A percentile compares a stretch with the other conserved stretches of the same genome.
These are phyloP conservation scores for Lutraria rhynchaena DNA, from an alignment of 1,140 invertebrate species.

Conservation along the genomic window DNA sequence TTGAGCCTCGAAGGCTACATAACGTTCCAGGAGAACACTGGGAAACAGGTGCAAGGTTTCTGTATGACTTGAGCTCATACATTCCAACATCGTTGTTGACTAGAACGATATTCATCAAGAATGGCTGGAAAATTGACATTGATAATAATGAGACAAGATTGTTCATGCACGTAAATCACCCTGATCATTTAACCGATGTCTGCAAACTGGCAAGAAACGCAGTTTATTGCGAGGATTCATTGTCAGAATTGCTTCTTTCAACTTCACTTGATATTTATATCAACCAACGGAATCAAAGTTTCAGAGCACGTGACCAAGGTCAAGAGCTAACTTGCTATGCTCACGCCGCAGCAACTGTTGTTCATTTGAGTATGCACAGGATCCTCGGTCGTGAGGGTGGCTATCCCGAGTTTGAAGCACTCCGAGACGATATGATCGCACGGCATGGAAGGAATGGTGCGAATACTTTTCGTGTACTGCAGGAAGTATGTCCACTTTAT, in stretches of 20 bases:
- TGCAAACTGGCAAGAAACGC: not conserved
- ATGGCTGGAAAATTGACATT: slow-evolving; percentile 17
- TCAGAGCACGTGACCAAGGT: not conserved
- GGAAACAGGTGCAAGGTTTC: slow-evolving; percentile 22
- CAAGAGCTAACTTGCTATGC: slow-evolving; percentile 35
- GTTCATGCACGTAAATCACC: no score
- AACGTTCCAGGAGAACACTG: not conserved
- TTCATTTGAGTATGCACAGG: slow-evolving; percentile 30
- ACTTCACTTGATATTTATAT: no score
- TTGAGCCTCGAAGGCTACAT: slow-evolving; percentile 1
- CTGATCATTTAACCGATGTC: no score
- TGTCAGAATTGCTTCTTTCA: not conserved
- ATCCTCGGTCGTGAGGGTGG: slow-evolving; percentile 24
- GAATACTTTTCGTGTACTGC: slow-evolving; percentile 24
- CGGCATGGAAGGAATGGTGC: not conserved
- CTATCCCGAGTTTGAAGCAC: slow-evolving; percentile 34
- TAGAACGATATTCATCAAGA: not conserved
- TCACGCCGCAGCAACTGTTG: slow-evolving; percentile 31
- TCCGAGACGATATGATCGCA: slow-evolving; percentile 16
- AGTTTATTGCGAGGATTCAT: not conserved
- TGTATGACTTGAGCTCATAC: slow-evolving; percentile 31
- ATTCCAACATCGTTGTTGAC: not conserved
- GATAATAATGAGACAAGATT: not conserved
- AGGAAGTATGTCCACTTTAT: slow-evolving; percentile 23
- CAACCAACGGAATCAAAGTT: no score